These are phyloP conservation scores for Smithornis capensis DNA, from an alignment of 2,113 vertebrate genomes.

Conservation along the genomic window DNA sequence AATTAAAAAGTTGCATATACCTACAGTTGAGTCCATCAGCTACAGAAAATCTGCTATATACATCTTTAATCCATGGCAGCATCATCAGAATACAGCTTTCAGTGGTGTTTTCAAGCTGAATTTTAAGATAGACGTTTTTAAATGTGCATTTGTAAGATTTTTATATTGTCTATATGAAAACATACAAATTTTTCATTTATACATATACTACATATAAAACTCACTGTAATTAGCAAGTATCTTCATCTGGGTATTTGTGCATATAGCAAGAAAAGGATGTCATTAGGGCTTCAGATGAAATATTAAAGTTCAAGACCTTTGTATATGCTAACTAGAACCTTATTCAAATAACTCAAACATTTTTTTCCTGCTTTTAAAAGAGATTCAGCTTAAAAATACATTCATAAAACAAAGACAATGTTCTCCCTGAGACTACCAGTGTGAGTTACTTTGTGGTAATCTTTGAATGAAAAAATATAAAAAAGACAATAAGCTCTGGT, in stretches of 20 bases:
- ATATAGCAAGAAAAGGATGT: constrained; percentile 42
- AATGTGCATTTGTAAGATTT: constrained; percentile 61
- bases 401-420: constrained; percentile 68
- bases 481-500: constrained; percentile 30
- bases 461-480: constrained; percentile 61
- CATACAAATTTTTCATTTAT: constrained; percentile 72
- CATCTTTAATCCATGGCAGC: constrained; percentile 24
- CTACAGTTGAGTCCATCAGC: constrained; percentile 44
- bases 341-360: constrained; percentile 49
- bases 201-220: constrained; percentile 72
- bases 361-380: constrained; percentile 49
- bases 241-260: constrained; percentile 56
- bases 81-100: constrained; percentile 48
- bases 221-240: constrained; percentile 46
- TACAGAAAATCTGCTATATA: constrained; percentile 44
- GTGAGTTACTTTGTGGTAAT: constrained; percentile 60
- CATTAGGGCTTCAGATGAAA: constrained; percentile 48
- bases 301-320: constrained; percentile 48
- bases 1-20: constrained; percentile 67
- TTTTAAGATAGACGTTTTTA: constrained; percentile 48
- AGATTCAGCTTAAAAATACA: constrained; percentile 70
- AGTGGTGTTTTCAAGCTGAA: constrained; percentile 54
- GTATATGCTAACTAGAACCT: constrained; percentile 50
- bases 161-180: constrained; percentile 68
- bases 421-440: constrained; percentile 73